Base-by-base conservation (phyloP, 2,888 invertebrate genomes). In the Eilema sororculum region DNA sequence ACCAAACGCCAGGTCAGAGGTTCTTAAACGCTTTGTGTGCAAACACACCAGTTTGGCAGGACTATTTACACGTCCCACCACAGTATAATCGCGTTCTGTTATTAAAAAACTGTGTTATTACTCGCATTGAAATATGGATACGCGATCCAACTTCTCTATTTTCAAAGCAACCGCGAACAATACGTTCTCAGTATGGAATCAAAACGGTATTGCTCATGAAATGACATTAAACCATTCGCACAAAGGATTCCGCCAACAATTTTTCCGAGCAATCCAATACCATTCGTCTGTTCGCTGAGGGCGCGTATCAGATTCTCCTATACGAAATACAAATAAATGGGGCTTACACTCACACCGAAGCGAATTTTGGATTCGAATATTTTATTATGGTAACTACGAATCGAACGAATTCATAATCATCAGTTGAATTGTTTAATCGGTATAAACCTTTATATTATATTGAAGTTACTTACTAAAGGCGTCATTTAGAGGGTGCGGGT, bases 261-360 rank as follows among this genome's bases (percentile, higher is more conserved):
- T 89, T 83, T 87, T 86, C 82, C 84, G 71, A 80, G 77, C 87
- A 84, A 87, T 86, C 86, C 89, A 90, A 90, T 90, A 89, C 86
- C 83, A 88, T 89, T 89, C 87, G 84, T 79, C 82, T 83, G 76
- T 81, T 80, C 81, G 78, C 72, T 78, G 75, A 77, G 82, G 86
- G 77, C 83, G 85, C 84, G 91, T 92, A 93, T 93, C 93, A 90
- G 90, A 90, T 88, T 83, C 82, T 82, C 79, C 79, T 78, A 83
- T 82, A 82, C 84, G 76, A 81, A 82, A 82, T 82, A 92, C 91
- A 92, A 91, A 92, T 93, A 93, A 93, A 91, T 88, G 84, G 80
- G 86, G 81, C 75, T 52, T 78, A 12, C 65, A 37, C 67, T 91
- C 75, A 93, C 91, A 93, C 90, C 86, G 89, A 67, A 59, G 66